Conservation (phyloP, 2,797 vertebrate species). For the Arctocebus calabarensis region DNA sequence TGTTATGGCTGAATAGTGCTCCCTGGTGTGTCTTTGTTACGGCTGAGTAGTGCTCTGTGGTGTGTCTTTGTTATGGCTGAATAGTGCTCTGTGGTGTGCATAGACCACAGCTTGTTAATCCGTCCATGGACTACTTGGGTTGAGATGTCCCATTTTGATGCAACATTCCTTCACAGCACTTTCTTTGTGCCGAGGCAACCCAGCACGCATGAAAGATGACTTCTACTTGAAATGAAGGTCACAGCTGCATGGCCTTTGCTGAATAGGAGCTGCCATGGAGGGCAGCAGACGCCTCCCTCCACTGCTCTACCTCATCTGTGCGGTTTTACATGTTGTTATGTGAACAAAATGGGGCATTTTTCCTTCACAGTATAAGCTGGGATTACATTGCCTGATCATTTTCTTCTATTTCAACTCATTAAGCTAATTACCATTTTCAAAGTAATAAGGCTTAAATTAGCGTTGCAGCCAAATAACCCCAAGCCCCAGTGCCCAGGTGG, state of each 20-base stretch:
- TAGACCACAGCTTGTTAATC: rapidly evolving
- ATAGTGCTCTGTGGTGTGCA: too few relatives aligned
- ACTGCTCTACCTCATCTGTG: background rate
- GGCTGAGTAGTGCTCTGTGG: too few relatives aligned
- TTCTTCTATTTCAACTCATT: background rate
- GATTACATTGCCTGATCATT: rapidly evolving
- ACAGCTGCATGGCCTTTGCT: background rate
- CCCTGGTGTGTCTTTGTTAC: too few relatives aligned
- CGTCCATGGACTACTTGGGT: rapidly evolving
- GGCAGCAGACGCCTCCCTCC: rapidly evolving
- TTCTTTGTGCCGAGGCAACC: background rate
- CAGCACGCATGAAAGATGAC: background rate
- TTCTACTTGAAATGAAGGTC: background rate
- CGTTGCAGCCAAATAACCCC: background rate
- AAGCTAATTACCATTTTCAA: background rate
- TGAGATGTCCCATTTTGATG: background rate
- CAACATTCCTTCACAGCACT: background rate
- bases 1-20: too few relatives aligned
- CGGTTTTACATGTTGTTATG: background rate
- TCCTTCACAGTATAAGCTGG: background rate
- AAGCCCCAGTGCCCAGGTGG: background rate
- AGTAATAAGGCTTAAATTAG: background rate
- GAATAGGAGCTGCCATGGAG: rapidly evolving
- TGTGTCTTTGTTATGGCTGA: too few relatives aligned
- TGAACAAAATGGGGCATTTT: background rate